phyloP scores from a whole-genome alignment of 2,797 vertebrate genomes.

The Malurus splendens region DNA sequence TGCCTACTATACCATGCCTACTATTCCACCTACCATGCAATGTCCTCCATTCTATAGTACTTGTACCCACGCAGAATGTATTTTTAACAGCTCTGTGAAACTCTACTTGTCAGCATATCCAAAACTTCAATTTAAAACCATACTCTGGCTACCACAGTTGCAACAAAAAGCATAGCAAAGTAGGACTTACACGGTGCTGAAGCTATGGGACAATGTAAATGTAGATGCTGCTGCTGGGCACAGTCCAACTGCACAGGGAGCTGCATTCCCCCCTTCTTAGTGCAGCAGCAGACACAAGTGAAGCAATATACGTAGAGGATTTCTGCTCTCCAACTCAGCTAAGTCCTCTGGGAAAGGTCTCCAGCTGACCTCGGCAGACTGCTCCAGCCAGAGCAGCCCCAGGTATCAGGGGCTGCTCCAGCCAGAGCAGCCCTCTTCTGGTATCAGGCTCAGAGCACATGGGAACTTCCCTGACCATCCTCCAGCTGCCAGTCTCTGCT shows the following conservation, averaged over 20 bases:
- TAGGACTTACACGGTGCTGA: not conserved
- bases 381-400: not conserved
- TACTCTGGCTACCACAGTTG: not conserved
- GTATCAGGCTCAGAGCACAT: not conserved
- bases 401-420: no score
- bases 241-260: not conserved
- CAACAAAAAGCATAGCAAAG: not conserved
- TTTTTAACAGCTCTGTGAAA: not conserved
- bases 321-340: not conserved
- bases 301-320: not conserved
- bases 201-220: not conserved
- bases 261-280: not conserved
- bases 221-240: not conserved
- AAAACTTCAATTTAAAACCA: not conserved
- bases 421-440: not conserved
- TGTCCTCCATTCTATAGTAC: not conserved
- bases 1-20: not conserved
- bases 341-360: not conserved
- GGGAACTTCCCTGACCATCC: not conserved
- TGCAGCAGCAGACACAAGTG: not conserved
- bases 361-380: not conserved
- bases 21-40: not conserved
- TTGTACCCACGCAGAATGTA: not conserved
- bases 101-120: not conserved
- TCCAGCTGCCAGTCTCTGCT: not conserved